Evolutionary conservation across 2,797 vertebrate genomes (phyloP).

Genomic region (Pantherophis alleghaniensis): DNA sequence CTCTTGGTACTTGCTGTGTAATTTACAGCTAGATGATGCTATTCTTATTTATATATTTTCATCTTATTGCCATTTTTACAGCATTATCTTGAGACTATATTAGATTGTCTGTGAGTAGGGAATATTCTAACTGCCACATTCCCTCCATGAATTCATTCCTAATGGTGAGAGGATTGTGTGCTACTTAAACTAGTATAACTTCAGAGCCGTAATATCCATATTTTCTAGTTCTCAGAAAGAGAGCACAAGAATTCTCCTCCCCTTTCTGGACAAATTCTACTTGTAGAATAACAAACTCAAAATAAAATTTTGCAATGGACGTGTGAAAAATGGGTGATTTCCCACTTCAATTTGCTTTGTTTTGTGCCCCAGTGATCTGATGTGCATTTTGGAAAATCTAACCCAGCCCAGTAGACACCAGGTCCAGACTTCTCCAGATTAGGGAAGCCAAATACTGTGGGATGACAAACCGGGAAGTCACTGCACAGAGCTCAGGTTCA

Average conservation of each 20-base stretch:
- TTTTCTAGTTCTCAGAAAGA: slow-evolving; percentile 37
- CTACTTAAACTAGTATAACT: accelerated
- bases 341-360: accelerated
- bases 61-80: accelerated
- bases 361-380: neutral
- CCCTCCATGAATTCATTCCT: accelerated
- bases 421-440: neutral
- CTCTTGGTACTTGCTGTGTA: neutral
- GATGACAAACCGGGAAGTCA: neutral
- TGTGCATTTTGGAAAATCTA: neutral
- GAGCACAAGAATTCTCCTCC: neutral
- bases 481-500: neutral
- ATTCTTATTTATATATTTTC: neutral
- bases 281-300: neutral
- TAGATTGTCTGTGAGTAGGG: neutral
- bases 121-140: neutral
- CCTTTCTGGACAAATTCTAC: neutral
- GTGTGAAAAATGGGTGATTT: slow-evolving; percentile 50
- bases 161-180: accelerated
- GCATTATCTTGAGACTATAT: neutral
- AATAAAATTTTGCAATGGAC: slow-evolving; percentile 44
- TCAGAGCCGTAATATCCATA: accelerated
- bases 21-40: neutral
- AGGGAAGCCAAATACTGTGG: too few species aligned
- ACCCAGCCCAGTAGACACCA: neutral